Base-by-base conservation (phyloP, 2,888 invertebrate genomes). In the Strigamia transsilvanica region DNA sequence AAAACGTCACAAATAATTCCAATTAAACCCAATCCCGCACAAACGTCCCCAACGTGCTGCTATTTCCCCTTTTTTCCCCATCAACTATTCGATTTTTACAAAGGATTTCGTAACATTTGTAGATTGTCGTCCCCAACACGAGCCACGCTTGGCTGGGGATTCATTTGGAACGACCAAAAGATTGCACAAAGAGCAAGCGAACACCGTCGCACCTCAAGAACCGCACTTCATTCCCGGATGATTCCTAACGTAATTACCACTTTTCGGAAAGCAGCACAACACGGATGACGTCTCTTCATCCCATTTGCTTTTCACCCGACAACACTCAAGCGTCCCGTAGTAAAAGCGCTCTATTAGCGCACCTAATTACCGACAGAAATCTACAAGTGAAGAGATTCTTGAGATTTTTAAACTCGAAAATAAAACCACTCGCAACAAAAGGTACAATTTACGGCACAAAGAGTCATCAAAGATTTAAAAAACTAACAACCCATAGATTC, bases 171-270 rank as follows among this genome's bases (percentile, higher is more conserved):
- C 73, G 27, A 73, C 73, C 73, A n/a, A 73, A 73, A 73, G 73
- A 73, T 73, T 73, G 73, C 73, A 73, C 73, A 32, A 5, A 15
- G 27, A 15, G 73, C 27, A 15, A 73, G 73, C 4, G 73, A 61
- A 73, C 73, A 73, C 73, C 27, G 10, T 66, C 73, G 32, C 32
- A 13, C 73, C 73, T 32, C 12, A 73, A 73, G 73, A 73, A 73
- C 73, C 73, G 73, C 73, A 73, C 73, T 32, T 27, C 73, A 73
- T 73, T 32, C 73, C 73, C 73, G 73, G 73, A 73, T 73, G 73
- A 73, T 73, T 73, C 73, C 27, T 73, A 73, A 73, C 73, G 27
- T 73, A 73, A 73, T 73, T 73, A 73, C 73, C 73, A 6, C 73
- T 73, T 73, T 73, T 73, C 32, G 32, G 73, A 32, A 27, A 32